Conservation (phyloP, 2,888 invertebrate genomes). For the Strigamia maritima region DNA sequence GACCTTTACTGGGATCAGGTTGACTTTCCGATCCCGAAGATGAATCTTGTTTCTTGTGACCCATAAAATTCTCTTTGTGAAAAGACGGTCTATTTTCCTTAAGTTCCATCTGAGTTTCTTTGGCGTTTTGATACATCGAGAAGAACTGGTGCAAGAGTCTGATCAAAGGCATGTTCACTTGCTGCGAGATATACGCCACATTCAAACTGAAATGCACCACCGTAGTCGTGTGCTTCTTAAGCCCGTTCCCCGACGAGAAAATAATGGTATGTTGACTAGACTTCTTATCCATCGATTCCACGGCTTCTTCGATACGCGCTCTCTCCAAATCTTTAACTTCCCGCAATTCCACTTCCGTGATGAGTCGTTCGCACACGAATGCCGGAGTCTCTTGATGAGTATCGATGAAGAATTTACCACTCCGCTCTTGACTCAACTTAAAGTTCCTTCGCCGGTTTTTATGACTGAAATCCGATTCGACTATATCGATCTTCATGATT, state of each 20-base stretch:
- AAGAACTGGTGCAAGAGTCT: slow-evolving; percentile 91
- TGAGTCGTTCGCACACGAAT: slow-evolving; percentile 87
- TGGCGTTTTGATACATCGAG: slow-evolving; percentile 96
- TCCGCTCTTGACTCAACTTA: slow-evolving; percentile 35
- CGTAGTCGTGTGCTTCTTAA: slow-evolving; percentile 67
- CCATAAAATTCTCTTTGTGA: slow-evolving; percentile 44
- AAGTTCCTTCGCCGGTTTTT: slow-evolving; percentile 40
- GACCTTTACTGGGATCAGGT: slow-evolving; percentile 22
- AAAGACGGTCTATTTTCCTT: slow-evolving; percentile 57
- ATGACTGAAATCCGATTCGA: slow-evolving; percentile 71
- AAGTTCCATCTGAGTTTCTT: slow-evolving; percentile 87
- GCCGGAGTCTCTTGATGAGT: slow-evolving; percentile 75
- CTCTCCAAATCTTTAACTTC: slow-evolving; percentile 77
- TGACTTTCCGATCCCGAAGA: slow-evolving; percentile 42
- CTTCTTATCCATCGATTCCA: slow-evolving; percentile 65
- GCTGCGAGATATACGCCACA: slow-evolving; percentile 85
- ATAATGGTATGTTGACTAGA: slow-evolving; percentile 60
- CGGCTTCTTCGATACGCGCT: slow-evolving; percentile 43
- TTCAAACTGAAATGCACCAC: slow-evolving; percentile 85
- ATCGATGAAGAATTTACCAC: slow-evolving; percentile 57
- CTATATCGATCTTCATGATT: slow-evolving; percentile 85
- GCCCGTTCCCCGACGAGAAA: slow-evolving; percentile 42
- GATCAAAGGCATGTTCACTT: slow-evolving; percentile 93
- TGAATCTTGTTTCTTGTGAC: slow-evolving; percentile 42
- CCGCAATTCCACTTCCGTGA: slow-evolving; percentile 81